Percentiles rank a stretch among this genome's conserved stretches.
phyloP scores from a whole-genome alignment of 2,888 invertebrate species.

The Limenitis camilla region DNA sequence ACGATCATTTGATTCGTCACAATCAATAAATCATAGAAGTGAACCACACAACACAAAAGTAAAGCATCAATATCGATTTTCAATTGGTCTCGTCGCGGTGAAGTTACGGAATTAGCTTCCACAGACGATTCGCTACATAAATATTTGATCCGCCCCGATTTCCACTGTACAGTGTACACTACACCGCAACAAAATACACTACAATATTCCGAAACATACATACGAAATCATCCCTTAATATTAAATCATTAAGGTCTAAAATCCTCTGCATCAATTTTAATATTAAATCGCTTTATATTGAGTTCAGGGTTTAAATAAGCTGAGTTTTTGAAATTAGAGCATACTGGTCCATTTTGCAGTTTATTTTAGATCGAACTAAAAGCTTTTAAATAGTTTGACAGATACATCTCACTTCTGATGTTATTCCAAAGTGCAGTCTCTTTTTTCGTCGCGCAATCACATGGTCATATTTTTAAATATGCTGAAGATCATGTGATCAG shows the following conservation, averaged over 20 bases:
- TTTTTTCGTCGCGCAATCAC: too few species aligned
- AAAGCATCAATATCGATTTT: conserved; percentile 15
- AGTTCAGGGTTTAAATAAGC: conserved; percentile 1
- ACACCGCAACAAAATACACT: too few species aligned
- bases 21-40: neutral
- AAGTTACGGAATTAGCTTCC: conserved; percentile 19
- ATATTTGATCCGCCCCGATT: conserved; percentile 18
- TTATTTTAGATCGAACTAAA: neutral
- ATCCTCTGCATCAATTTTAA: neutral
- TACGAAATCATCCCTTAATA: too few species aligned
- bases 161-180: neutral
- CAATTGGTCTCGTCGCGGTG: conserved; percentile 17
- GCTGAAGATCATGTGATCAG: neutral
- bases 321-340: conserved; percentile 7
- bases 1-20: neutral
- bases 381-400: neutral
- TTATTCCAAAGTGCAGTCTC: too few species aligned
- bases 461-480: neutral
- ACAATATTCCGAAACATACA: too few species aligned
- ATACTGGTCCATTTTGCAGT: neutral
- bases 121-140: conserved; percentile 14
- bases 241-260: neutral
- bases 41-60: neutral
- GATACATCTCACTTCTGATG: too few species aligned
- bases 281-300: too few species aligned